Conservation (phyloP, 2,797 vertebrate species). For the Garrulus glandarius region DNA sequence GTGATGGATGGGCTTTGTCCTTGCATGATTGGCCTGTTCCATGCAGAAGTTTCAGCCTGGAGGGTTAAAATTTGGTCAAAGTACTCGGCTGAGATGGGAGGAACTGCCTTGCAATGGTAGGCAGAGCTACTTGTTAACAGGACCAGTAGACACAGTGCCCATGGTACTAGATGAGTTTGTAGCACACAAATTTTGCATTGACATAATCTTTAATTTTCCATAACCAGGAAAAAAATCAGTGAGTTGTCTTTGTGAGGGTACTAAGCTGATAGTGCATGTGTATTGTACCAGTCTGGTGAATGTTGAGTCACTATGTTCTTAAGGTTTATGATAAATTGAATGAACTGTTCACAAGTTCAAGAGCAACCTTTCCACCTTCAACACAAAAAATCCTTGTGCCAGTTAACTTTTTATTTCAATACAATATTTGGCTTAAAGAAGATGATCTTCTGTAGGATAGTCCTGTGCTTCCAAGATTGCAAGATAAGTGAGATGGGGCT, state of each 20-base stretch:
- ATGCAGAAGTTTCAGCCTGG: background rate
- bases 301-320: background rate
- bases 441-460: background rate
- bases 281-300: background rate
- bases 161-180: background rate
- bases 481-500: background rate
- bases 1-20: background rate
- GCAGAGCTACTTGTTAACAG: background rate
- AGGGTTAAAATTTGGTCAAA: background rate
- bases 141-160: background rate
- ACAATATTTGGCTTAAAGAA: background rate
- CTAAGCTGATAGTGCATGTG: background rate
- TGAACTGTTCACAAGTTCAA: slow-evolving; percentile 13
- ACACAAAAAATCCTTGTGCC: background rate
- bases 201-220: background rate
- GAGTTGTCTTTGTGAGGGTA: background rate
- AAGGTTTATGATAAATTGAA: background rate
- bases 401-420: background rate
- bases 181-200: background rate
- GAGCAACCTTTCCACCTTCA: background rate
- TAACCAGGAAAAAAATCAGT: background rate
- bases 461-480: background rate
- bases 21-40: background rate
- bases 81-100: background rate
- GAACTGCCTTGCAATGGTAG: background rate